Conservation (phyloP, 53 echinoderm and acorn worm species). For the Echinarachnius parma region DNA sequence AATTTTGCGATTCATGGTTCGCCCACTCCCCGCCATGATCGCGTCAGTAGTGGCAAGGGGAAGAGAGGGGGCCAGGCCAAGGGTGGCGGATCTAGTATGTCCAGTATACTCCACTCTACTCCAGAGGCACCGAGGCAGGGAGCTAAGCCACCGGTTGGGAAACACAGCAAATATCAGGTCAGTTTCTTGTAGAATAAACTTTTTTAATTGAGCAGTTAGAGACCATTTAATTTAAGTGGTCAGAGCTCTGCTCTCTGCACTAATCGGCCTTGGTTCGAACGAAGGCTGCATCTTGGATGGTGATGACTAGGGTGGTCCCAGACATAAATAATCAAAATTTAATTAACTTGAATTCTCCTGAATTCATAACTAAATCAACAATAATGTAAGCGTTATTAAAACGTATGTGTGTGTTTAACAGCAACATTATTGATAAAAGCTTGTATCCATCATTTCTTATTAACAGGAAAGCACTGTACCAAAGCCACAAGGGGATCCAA, state of each 20-base stretch:
- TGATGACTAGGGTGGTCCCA: too few species aligned
- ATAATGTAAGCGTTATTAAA: neutral
- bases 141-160: constrained; percentile 20
- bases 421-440: neutral
- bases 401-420: neutral
- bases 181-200: too few species aligned
- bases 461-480: constrained; percentile 13
- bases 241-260: neutral
- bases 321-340: too few species aligned
- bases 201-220: too few species aligned
- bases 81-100: constrained; percentile 11
- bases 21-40: constrained; percentile 30
- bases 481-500: constrained; percentile 14
- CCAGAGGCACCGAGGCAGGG: constrained; percentile 46
- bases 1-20: constrained; percentile 29
- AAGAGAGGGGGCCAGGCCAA: neutral
- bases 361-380: too few species aligned
- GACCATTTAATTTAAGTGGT: too few species aligned
- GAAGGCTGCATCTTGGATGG: too few species aligned
- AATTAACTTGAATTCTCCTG: too few species aligned
- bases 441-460: neutral
- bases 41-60: constrained; percentile 27
- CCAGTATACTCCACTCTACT: constrained; percentile 7
- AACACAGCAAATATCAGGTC: constrained; percentile 17
- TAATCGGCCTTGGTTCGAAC: too few species aligned